phyloP scores from a whole-genome alignment of 2,797 vertebrate genomes.

The Siniperca obscura region DNA sequence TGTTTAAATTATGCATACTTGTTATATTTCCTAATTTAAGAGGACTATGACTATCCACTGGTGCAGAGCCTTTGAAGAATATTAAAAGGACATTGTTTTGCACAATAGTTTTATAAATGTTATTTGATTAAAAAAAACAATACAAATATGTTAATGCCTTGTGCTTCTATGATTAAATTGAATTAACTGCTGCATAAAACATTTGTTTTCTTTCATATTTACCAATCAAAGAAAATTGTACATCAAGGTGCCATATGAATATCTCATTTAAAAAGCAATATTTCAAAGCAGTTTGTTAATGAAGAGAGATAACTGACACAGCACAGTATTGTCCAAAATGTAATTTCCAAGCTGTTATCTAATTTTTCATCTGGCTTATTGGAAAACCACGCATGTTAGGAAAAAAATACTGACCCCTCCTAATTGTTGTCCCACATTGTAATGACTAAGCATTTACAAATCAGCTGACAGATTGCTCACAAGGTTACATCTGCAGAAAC shows the following conservation, averaged over 20 bases:
- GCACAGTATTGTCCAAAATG: slow-evolving; percentile 12
- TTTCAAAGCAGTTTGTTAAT: slow-evolving; percentile 7
- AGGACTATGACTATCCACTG: slow-evolving; percentile 87
- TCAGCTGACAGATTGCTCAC: slow-evolving; percentile 50
- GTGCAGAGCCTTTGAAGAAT: slow-evolving; percentile 87
- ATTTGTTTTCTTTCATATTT: slow-evolving; percentile 87
- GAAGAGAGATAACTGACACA: slow-evolving; percentile 15
- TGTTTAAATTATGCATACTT: slow-evolving; percentile 89
- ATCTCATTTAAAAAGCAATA: slow-evolving; percentile 5
- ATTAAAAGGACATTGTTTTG: slow-evolving; percentile 91
- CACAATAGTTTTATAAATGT: slow-evolving; percentile 94
- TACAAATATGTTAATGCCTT: slow-evolving; percentile 88
- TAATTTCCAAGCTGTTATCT: slow-evolving; percentile 22
- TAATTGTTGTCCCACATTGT: slow-evolving; percentile 43
- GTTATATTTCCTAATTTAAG: slow-evolving; percentile 89
- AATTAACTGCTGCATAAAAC: slow-evolving; percentile 88
- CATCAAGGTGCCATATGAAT: slow-evolving; percentile 23
- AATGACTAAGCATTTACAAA: slow-evolving; percentile 62
- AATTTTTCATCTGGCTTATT: slow-evolving; percentile 27
- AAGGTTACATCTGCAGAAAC: slow-evolving; percentile 50
- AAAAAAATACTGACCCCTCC: slow-evolving; percentile 13
- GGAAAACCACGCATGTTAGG: slow-evolving; percentile 16
- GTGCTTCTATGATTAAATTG: slow-evolving; percentile 98
- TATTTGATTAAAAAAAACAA: slow-evolving; percentile 89
- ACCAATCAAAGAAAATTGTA: slow-evolving; percentile 1